Evolutionary conservation across 1,140 invertebrate genomes (phyloP), one percentile per base, ranked within the genome.

Genomic region (Nephotettix cincticeps): DNA sequence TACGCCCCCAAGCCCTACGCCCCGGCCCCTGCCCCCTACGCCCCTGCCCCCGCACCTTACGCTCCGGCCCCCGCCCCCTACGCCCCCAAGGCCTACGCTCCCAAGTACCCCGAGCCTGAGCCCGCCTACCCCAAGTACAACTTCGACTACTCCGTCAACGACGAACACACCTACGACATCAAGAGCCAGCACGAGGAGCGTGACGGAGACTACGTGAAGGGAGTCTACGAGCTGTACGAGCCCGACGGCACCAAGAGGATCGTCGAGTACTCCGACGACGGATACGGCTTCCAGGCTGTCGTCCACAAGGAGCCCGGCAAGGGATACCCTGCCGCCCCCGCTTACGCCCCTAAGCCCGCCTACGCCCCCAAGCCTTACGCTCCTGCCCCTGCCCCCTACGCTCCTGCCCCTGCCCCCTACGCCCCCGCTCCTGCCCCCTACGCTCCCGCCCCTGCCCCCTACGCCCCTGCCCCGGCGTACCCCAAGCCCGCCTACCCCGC

Each of bases 161-260:
- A 86, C 71, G 78, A 80, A 19, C 80, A 85, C 77, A 86, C 85
- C 32, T 83, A 84, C 13, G 86, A 87, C 76, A 79, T 84, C 71
- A 86, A 86, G 76, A 81, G 81, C 73, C 85, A 86, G 72, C 77
- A 83, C 54, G 85, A 86, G 76, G 79, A 81, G 23, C 78, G 83
- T 19, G 80, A 84, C 73, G 81, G 86, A 0, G 86, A 88, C 72
- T 80, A 83, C 45, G 85, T 86, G n/a, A 81, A 84, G 71, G 69
- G 69, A 27, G 21, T 19, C 69, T 70, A 70, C 70, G 66, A 54
- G 28, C 64, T 71, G 1, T n/a, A 64, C 56, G 51, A 71, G 45
- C 70, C 79, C 17, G 78, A 79, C 71, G 78, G 79, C 13, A 75
- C 69, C 45, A 70, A 70, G n/a, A 73, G 78, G 47, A 77, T 73